Evolutionary conservation across 2,888 invertebrate genomes (phyloP).

Genomic region (Hirtodrosophila alboralis): DNA sequence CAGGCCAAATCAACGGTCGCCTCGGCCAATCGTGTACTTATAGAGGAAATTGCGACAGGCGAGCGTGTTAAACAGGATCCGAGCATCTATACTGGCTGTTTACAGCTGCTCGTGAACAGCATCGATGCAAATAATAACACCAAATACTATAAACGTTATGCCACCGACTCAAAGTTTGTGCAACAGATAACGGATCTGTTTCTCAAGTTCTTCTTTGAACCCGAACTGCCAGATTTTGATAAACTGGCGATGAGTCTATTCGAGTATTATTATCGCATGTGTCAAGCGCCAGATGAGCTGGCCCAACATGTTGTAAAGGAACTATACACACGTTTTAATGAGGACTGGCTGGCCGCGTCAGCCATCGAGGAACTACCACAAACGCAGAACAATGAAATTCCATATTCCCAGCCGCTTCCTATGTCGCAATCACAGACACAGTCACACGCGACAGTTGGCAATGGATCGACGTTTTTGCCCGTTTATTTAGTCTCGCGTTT

Average conservation of each 20-base stretch:
- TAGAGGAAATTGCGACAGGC: slow-evolving; percentile 89
- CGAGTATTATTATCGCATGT: slow-evolving; percentile 86
- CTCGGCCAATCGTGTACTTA: slow-evolving; percentile 89
- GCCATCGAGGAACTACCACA: not conserved
- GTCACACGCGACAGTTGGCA: not conserved
- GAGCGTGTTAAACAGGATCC: slow-evolving; percentile 82
- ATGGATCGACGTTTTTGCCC: slow-evolving; percentile 58
- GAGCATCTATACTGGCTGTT: slow-evolving; percentile 79
- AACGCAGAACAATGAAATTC: slow-evolving; percentile 64
- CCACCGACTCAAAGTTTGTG: slow-evolving; percentile 73
- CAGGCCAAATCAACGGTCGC: slow-evolving; percentile 87
- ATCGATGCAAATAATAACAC: slow-evolving; percentile 77
- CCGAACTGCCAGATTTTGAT: slow-evolving; percentile 85
- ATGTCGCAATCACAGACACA: slow-evolving; percentile 38
- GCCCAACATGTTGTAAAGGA: slow-evolving; percentile 85
- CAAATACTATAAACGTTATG: slow-evolving; percentile 82
- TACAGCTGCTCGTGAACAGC: slow-evolving; percentile 81
- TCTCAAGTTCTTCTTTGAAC: slow-evolving; percentile 84
- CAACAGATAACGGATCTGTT: slow-evolving; percentile 83
- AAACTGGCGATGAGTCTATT: slow-evolving; percentile 85
- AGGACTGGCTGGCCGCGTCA: slow-evolving; percentile 75
- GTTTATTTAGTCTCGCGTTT: slow-evolving; percentile 85
- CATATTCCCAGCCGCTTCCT: slow-evolving; percentile 71
- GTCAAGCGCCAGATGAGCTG: slow-evolving; percentile 86
- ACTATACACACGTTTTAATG: slow-evolving; percentile 85